Evolutionary conservation across 2,888 invertebrate species (phyloP), one percentile per base, ranked within the genome.

Genomic region (Apamea crenata): DNA sequence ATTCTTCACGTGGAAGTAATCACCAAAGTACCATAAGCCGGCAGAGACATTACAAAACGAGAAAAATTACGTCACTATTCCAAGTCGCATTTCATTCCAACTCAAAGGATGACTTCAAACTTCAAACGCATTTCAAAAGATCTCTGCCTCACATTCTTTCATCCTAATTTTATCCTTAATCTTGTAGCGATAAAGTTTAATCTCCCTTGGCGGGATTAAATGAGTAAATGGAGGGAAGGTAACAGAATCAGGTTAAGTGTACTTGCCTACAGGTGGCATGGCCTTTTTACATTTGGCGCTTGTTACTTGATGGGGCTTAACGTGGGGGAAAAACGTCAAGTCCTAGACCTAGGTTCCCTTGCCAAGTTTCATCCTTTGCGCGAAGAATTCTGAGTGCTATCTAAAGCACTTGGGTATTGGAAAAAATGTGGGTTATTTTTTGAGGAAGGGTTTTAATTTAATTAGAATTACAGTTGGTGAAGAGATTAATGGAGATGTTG

Each of bases 191-290:
- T 81, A 88, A 79, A 72, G 85, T 80, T 73, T 40, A 77, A 78
- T 69, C 21, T 85, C 12, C 29, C 65, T 47, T 76, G 63, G 63
- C 61, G 40, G 47, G 47, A 50, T 71, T 74, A 71, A 82, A 88
- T 80, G 80, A 85, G 74, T 44, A 73, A 67, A 69, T 50, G 21
- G 40, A 70, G 65, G 71, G 74, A 77, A 77, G 70, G 67, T 65
- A 67, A 77, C 50, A 56, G 83, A 90, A 88, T 84, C 86, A 86
- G 90, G 91, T 91, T 90, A 90, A 91, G 90, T 86, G 89, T 84
- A 81, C 89, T 90, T 80, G 74, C 73, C 87, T 86, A 91, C 91
- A 92, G 91, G 92, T 92, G 90, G 88, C 44, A 78, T 77, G 32
- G 86, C 84, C 87, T 90, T 91, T 91, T 87, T 86, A 81, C 86